Percentiles rank a stretch among this genome's conserved stretches.
These are phyloP conservation scores for Gymnothorax javanicus DNA, from an alignment of 2,797 vertebrate genomes.

Conservation along the genomic window DNA sequence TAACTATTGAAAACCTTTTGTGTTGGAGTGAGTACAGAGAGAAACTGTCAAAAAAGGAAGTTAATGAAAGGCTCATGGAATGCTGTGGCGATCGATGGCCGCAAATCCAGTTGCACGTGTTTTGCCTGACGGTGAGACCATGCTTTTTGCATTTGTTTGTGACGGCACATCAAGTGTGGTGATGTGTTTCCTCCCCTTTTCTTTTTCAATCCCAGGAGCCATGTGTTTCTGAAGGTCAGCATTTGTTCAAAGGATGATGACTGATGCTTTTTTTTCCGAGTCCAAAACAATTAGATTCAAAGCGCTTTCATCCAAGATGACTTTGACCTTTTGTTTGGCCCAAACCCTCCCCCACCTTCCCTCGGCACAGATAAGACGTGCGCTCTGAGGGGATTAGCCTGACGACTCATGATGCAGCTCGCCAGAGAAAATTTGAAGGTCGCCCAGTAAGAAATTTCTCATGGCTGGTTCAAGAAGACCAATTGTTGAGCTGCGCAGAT, in stretches of 20 bases:
- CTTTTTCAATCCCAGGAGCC: not conserved
- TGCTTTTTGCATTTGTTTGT: not conserved
- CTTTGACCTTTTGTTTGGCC: conserved; percentile 28
- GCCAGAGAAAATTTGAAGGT: not conserved
- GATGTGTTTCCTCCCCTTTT: not conserved
- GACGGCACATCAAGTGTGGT: not conserved
- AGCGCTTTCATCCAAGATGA: conserved; percentile 23
- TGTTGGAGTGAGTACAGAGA: not conserved
- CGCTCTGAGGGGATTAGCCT: not conserved
- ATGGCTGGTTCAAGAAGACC: not conserved
- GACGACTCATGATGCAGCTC: not conserved
- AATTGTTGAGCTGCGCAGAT: not conserved
- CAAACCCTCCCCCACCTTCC: not conserved
- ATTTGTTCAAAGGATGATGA: conserved; percentile 13
- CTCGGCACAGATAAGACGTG: not conserved
- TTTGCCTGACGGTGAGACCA: too few species aligned
- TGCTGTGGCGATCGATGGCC: not conserved
- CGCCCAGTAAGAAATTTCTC: not conserved
- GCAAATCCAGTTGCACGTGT: too few species aligned
- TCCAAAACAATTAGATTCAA: conserved; percentile 19
- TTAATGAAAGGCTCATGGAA: not conserved
- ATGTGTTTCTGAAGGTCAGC: not conserved
- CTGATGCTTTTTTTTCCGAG: conserved; percentile 16
- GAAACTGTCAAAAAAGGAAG: not conserved
- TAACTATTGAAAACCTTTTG: not conserved